Evolutionary conservation across 2,888 invertebrate species (phyloP).

Genomic region (Bombyx huttoni): DNA sequence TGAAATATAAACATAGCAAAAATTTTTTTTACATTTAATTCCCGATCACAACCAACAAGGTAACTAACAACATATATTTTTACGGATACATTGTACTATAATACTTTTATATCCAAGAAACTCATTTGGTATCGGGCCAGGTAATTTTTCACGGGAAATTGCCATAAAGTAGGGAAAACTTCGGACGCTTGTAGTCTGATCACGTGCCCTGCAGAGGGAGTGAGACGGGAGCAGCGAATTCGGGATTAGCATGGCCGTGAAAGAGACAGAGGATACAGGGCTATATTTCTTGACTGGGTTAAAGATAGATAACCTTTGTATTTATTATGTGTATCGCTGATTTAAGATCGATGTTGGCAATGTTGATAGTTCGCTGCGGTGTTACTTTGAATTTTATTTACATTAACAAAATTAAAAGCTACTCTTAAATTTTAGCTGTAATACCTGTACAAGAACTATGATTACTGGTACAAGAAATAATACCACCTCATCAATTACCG

Average conservation of each 20-base stretch:
- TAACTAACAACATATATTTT: neutral
- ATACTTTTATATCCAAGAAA: slow-evolving; percentile 12
- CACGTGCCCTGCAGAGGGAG: slow-evolving; percentile 36
- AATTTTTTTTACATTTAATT: no score
- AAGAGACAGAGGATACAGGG: slow-evolving; percentile 12
- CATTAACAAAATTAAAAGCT: no score
- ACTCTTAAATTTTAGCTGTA: no score
- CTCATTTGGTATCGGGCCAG: slow-evolving; percentile 43
- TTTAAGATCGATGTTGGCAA: slow-evolving; percentile 5
- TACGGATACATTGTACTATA: neutral
- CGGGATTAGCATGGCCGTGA: slow-evolving; percentile 8
- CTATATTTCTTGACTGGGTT: slow-evolving; percentile 20
- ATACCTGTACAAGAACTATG: no score
- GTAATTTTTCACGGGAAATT: slow-evolving; percentile 58
- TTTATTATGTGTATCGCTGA: slow-evolving; percentile 19
- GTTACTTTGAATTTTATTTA: no score
- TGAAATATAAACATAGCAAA: no score
- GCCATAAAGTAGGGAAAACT: slow-evolving; percentile 47
- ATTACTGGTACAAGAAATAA: no score
- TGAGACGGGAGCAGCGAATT: slow-evolving; percentile 11
- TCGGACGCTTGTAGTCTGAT: slow-evolving; percentile 40
- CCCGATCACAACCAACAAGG: no score
- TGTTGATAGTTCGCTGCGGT: neutral
- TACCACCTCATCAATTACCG: no score
- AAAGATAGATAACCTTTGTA: slow-evolving; percentile 30